Evolutionary conservation across 2,888 invertebrate species (phyloP).

Genomic region (Poecilus cupreus): DNA sequence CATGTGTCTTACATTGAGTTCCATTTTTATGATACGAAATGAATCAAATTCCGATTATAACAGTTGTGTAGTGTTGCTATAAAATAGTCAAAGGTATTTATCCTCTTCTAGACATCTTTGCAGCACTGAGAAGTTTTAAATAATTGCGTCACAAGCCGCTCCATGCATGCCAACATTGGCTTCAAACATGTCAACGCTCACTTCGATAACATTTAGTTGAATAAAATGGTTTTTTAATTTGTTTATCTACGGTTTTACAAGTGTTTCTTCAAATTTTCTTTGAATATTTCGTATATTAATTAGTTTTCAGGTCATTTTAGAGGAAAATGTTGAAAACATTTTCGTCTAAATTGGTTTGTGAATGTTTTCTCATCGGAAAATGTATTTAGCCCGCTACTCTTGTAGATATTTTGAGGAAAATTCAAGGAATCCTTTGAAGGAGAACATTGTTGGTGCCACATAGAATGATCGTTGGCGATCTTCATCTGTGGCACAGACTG

Average conservation of each 20-base stretch:
- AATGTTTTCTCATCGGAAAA: not conserved
- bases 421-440: not conserved
- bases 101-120: slow-evolving; percentile 58
- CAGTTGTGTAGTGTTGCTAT: slow-evolving; percentile 58
- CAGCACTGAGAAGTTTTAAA: slow-evolving; percentile 56
- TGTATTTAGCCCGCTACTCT: not conserved
- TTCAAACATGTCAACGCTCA: slow-evolving; percentile 41
- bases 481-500: slow-evolving; percentile 22
- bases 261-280: slow-evolving; percentile 8
- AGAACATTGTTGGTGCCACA: slow-evolving; percentile 6
- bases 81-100: slow-evolving; percentile 55
- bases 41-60: slow-evolving; percentile 50
- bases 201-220: not conserved
- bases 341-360: not conserved
- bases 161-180: slow-evolving; percentile 59
- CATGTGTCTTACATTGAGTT: slow-evolving; percentile 52
- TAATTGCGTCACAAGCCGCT: slow-evolving; percentile 58
- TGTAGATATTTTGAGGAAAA: not conserved
- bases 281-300: not conserved
- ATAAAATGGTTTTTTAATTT: not conserved
- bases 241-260: not conserved
- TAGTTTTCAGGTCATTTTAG: not conserved
- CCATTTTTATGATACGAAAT: slow-evolving; percentile 49
- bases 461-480: not conserved
- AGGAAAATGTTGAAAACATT: not conserved